Evolutionary conservation across 2,797 vertebrate species (phyloP).

Genomic region (Sitta carolinensis): DNA sequence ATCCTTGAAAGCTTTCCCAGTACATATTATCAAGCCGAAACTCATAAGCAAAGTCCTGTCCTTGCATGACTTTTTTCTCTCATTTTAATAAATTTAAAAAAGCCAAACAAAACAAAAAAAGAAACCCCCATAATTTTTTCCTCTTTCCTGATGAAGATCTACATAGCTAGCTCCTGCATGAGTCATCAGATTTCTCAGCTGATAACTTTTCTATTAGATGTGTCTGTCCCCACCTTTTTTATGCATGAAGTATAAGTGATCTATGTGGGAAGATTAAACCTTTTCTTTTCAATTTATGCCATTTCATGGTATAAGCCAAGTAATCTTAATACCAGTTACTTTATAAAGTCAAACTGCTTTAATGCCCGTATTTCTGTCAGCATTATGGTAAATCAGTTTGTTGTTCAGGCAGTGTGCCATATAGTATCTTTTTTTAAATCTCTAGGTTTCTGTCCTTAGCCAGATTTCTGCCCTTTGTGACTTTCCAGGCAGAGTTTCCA

Average conservation of each 20-base stretch:
- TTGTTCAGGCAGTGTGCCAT: not conserved
- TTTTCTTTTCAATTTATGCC: not conserved
- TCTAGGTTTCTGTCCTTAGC: not conserved
- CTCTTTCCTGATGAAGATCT: not conserved
- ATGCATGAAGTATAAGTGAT: not conserved
- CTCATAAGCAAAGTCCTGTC: conserved; percentile 33
- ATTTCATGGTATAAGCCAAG: not conserved
- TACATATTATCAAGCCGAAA: conserved; percentile 19
- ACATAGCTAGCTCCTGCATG: not conserved
- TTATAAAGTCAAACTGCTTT: not conserved
- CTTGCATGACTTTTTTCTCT: conserved; percentile 13
- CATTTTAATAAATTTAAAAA: not conserved
- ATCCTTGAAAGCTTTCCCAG: conserved; percentile 47
- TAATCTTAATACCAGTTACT: not conserved
- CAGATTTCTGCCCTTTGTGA: not conserved
- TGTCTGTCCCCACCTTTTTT: not conserved
- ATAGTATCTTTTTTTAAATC: accelerated
- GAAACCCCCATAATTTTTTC: not conserved
- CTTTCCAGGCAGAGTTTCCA: not conserved
- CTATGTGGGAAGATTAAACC: not conserved
- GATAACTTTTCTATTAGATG: not conserved
- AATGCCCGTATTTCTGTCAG: not conserved
- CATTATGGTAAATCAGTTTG: not conserved
- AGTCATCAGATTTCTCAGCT: not conserved
- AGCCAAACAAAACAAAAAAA: not conserved